phyloP scores from a whole-genome alignment of 2,797 vertebrate genomes.

The Lutjanus argentimaculatus region DNA sequence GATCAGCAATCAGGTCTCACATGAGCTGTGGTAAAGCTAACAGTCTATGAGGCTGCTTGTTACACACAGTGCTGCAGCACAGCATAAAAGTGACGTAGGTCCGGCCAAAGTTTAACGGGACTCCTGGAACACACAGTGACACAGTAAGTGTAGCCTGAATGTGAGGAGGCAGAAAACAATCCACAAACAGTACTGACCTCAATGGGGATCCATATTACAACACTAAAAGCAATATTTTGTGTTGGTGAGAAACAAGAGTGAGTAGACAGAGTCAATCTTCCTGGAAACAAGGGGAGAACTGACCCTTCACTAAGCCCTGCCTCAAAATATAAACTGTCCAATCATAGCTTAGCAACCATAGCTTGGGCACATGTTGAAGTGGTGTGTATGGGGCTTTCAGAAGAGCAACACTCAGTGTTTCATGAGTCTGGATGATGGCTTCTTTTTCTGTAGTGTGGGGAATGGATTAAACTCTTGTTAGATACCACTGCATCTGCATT shows the following conservation, averaged over 20 bases:
- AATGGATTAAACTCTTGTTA: no score
- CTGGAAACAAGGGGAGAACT: background rate
- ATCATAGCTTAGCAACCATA: no score
- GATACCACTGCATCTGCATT: no score
- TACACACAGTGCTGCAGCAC: background rate
- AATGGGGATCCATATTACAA: background rate
- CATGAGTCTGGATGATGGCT: no score
- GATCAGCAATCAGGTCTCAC: slow-evolving; percentile 31
- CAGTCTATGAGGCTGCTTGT: background rate
- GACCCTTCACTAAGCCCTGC: no score
- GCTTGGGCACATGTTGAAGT: no score
- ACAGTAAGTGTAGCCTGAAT: background rate
- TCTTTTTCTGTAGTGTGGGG: no score
- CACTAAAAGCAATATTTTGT: background rate
- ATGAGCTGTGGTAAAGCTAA: slow-evolving; percentile 7
- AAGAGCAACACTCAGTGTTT: no score
- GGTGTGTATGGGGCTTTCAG: no score
- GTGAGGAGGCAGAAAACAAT: background rate
- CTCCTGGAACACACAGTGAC: background rate
- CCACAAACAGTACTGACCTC: background rate
- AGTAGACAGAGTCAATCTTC: background rate
- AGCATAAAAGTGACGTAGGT: background rate
- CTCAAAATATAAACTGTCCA: no score
- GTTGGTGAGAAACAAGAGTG: background rate
- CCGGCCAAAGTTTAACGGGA: background rate